Conservation (phyloP, 2,113 vertebrate species). For the Corythornis cristatus region DNA sequence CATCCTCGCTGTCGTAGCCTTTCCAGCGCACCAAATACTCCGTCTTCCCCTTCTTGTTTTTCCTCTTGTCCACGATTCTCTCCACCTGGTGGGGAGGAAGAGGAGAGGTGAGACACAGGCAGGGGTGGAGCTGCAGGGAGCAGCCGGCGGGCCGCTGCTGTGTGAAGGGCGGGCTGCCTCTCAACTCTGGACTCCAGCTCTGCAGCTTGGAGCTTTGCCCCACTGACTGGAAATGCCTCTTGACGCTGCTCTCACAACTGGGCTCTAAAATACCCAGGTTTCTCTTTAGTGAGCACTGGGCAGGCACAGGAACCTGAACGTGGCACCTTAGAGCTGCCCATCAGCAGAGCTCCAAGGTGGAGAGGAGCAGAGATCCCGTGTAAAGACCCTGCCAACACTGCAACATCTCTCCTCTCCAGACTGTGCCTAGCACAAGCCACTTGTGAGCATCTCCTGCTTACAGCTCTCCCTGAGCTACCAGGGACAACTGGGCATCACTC, state of each 20-base stretch:
- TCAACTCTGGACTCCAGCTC: neutral
- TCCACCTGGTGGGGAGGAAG: conserved; percentile 85
- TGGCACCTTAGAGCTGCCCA: neutral
- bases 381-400: neutral
- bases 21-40: conserved; percentile 96
- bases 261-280: neutral
- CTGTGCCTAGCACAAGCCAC: neutral
- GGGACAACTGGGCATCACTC: neutral
- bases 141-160: neutral
- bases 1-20: conserved; percentile 90
- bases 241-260: neutral
- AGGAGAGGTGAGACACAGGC: neutral
- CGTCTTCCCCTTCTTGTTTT: conserved; percentile 91
- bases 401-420: neutral
- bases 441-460: neutral
- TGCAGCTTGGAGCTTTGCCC: neutral
- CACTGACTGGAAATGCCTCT: neutral
- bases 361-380: neutral
- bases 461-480: neutral
- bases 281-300: neutral
- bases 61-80: conserved; percentile 90
- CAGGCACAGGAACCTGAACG: neutral
- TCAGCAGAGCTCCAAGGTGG: neutral
- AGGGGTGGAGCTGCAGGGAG: neutral
- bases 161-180: neutral